Evolutionary conservation across 1,140 invertebrate species (phyloP), one percentile per base, ranked within the genome.

Genomic region (Vanessa tameamea): DNA sequence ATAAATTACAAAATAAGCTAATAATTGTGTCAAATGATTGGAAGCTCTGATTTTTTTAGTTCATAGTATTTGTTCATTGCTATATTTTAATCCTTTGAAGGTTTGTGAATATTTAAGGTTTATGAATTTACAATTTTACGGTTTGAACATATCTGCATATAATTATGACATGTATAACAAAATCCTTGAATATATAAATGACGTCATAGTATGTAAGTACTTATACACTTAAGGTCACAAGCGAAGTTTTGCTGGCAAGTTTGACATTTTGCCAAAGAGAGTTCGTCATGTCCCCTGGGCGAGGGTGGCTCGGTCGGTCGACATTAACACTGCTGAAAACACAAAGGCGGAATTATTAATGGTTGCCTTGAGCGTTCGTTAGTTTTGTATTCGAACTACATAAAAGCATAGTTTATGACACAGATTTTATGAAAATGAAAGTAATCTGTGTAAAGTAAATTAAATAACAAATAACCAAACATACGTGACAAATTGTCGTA

Each of bases 271-370:
- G 79, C 73, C 76, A 78, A 77, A 65, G 70, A 63, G 15, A 55
- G 68, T 68, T 63, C 74, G 47, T 31, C 72, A 69, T 48, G 63
- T 76, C 69, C 72, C 55, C 48, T 15, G 69, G 65, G 65, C 59
- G 71, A 70, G 67, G 75, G 69, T 64, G 75, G 53, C 72, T 77
- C 69, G 73, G 65, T 72, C 63, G 53, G 65, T 43, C 71, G 72
- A 64, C 69, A 78, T 74, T 81, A 78, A 73, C 74, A 68, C 76
- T 78, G 63, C 61, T 72, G 64, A 47, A 55, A 75, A 66, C 71
- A 78, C 68, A 75, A 75, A 79, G 68, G 73, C n/a, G 64, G 69
- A 76, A 76, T 78, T 76, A 78, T 78, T 81, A 77, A 78, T 81
- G 67, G 69, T 64, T 20, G 20, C 50, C 65, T 61, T 68, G 64